Base-by-base conservation (phyloP, 2,113 vertebrate species). In the Hymenochirus boettgeri region DNA sequence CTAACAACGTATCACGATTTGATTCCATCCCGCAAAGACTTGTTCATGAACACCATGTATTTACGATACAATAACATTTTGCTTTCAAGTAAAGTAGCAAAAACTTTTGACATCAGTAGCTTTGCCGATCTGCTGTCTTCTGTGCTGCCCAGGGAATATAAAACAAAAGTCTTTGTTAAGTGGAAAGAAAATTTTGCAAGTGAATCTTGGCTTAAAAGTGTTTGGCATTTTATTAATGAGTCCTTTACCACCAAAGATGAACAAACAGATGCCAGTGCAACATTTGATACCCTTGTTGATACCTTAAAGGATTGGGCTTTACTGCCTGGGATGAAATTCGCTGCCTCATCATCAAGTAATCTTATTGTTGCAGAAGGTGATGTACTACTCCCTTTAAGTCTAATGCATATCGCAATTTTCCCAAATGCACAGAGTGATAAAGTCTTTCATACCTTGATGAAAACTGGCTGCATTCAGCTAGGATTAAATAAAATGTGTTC, bases 371-470 rank as follows among this genome's bases (percentile, higher is more conserved):
- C 95, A 29, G 96, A 99, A 61, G 87, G 91, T n/a, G 96, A 99
- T 48, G 85, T 96, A 45, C 80, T 99, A 70, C 74, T 98, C 59
- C 96, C 96, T 2, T 78, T 97, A 29, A 97, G 92, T 72, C 87
- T 98, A 72, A 93, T 96, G 81, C 88, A 91, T 75, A 90, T 93
- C 69, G 89, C 91, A 27, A 92, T 99, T 71, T 99, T 96, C 71
- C 96, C 97, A 74, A 97, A 96, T 70, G 94, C 91, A 65, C 96
- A 99, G 75, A 98, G 91, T 71, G 97, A 99, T 83, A 98, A 96
- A 84, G 93, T 97, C 17, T 98, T 97, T 71, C 93, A 97, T 60
- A 91, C 91, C 33, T 82, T 99, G 55, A 97, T 99, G 95, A 99
- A 94, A 86, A 91, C 91, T 63, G 96, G 96, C 45, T 99, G 94